Base-by-base conservation (phyloP, 2,888 invertebrate species). In the Drosophila meridionalis region DNA sequence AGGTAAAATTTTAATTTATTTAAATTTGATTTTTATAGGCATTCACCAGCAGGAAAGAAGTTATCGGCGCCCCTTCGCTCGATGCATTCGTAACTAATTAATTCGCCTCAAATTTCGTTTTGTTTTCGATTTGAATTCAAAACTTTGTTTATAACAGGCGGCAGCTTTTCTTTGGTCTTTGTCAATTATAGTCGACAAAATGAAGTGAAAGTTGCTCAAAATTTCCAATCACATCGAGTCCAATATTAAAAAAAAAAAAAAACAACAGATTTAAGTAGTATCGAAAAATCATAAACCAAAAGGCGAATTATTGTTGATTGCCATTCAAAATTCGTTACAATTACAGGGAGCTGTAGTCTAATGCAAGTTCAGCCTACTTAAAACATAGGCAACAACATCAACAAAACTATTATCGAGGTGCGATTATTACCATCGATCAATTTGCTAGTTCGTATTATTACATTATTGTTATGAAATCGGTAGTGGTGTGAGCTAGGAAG, bases 11-110 rank as follows among this genome's bases (percentile, higher is more conserved):
- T 82, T 69, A 80, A 89, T 87, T 87, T 73, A 86, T 82, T 86
- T 85, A 89, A 84, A 87, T 84, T 84, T 70, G 62, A 73, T 73
- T 82, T 89, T 83, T 79, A 81, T 71, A 73, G 77, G 73, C 76
- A 74, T 87, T 84, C 78, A 87, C 82, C 85, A 80, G 89, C 73
- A 69, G 77, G 53, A 67, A 65, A 61, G 56, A 60, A 79, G 66
- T 58, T 79, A 77, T 66, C 66, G 74, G 65, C 68, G 65, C 50
- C 48, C 47, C 66, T 68, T 66, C 73, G 50, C 55, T 73, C 70
- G 69, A 83, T 91, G 91, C 86, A 91, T 91, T 89, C 78, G 79
- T 91, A 91, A 91, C 91, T 91, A 91, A 91, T 91, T 91, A 90
- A 91, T 90, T 90, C 80, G 81, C 81, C 73, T 71, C 34, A 48